These are phyloP conservation scores for Fissipunctia ypsillon DNA, from an alignment of 2,888 invertebrate species.

Conservation along the genomic window DNA sequence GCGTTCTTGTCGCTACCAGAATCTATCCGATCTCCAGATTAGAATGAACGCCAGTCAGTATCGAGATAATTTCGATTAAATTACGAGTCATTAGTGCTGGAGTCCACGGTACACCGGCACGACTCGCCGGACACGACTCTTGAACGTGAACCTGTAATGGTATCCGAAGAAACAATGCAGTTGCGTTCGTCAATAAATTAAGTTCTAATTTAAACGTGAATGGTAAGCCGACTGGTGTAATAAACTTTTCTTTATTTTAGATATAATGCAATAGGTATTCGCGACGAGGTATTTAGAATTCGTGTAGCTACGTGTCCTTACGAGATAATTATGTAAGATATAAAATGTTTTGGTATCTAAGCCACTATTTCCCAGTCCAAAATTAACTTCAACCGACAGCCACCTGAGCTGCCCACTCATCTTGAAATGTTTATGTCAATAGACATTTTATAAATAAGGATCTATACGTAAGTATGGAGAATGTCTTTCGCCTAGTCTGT, in stretches of 20 bases:
- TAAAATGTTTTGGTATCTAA: conserved; percentile 3
- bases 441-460: conserved; percentile 68
- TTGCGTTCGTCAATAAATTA: conserved; percentile 51
- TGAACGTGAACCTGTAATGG: conserved; percentile 56
- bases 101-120: conserved; percentile 71
- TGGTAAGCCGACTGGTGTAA: neutral
- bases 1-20: conserved; percentile 66
- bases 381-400: conserved; percentile 31
- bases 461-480: conserved; percentile 72
- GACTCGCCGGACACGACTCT: conserved; percentile 63
- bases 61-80: conserved; percentile 78
- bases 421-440: conserved; percentile 63
- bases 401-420: conserved; percentile 23
- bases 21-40: conserved; percentile 66
- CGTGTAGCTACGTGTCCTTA: neutral
- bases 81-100: conserved; percentile 75
- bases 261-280: no score
- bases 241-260: neutral
- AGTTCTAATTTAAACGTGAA: conserved; percentile 45
- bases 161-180: conserved; percentile 54
- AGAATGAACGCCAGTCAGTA: conserved; percentile 65
- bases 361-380: conserved; percentile 14
- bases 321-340: neutral
- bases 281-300: conserved; percentile 9
- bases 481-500: conserved; percentile 75